phyloP scores from a whole-genome alignment of 2,888 invertebrate species.

The Anoplius nigerrimus region DNA sequence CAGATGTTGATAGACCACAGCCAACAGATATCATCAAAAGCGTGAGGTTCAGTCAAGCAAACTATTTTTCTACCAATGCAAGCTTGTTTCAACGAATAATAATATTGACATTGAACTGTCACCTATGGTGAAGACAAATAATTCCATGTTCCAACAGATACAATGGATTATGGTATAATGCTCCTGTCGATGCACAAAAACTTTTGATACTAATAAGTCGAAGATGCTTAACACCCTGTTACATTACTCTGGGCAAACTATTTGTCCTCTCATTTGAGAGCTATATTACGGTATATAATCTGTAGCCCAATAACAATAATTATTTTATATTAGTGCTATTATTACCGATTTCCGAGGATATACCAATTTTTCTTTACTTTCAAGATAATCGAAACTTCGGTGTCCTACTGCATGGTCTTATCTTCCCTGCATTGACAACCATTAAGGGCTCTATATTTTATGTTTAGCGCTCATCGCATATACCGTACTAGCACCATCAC shows the following conservation, averaged over 20 bases:
- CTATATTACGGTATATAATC: constrained; percentile 3
- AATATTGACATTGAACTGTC: no score
- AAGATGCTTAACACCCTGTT: neutral
- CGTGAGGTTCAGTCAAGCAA: no score
- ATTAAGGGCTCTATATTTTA: no score
- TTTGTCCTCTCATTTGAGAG: neutral
- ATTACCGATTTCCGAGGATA: neutral
- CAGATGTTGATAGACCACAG: no score
- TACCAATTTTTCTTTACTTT: neutral
- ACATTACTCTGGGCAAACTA: neutral
- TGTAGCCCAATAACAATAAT: neutral
- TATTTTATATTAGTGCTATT: neutral
- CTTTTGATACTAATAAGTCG: constrained; percentile 4
- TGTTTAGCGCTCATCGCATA: no score
- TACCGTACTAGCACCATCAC: no score
- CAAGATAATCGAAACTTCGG: neutral
- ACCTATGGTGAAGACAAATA: no score
- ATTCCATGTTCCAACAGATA: neutral
- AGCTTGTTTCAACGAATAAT: no score
- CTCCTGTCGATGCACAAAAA: constrained; percentile 11
- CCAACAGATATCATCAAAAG: no score
- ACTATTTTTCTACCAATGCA: no score
- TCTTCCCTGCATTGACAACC: neutral
- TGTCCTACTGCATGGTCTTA: constrained; percentile 5
- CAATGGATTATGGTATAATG: constrained; percentile 13